A percentile compares a stretch with the other conserved stretches of the same genome.
Evolutionary conservation across 2,888 invertebrate species (phyloP).

Genomic region (Tipula vernalis): DNA sequence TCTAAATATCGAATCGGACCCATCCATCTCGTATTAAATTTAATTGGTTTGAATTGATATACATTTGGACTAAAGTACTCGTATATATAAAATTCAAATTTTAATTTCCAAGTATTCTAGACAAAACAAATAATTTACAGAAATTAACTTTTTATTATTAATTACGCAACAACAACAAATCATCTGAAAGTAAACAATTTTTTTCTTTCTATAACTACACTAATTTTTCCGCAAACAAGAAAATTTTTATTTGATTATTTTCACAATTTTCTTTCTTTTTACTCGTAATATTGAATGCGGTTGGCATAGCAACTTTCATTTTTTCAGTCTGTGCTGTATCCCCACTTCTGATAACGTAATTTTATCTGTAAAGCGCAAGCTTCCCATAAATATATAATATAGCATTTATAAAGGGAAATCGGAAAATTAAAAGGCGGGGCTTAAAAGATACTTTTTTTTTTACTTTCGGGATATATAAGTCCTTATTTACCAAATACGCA

Average conservation of each 20-base stretch:
- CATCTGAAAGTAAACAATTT: not conserved
- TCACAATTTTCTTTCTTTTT: not conserved
- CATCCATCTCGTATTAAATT: too few species aligned
- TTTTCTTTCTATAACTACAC: not conserved
- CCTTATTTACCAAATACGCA: not conserved
- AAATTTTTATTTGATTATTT: not conserved
- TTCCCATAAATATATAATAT: not conserved
- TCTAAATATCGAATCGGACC: too few species aligned
- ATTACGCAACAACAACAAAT: not conserved
- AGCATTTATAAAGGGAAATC: not conserved
- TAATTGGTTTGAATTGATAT: too few species aligned
- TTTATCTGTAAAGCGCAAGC: not conserved
- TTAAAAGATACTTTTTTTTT: not conserved
- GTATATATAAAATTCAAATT: not conserved
- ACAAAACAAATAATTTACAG: not conserved
- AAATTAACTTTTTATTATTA: not conserved
- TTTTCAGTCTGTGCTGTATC: not conserved
- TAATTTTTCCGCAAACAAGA: not conserved
- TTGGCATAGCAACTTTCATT: not conserved
- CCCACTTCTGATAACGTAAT: not conserved
- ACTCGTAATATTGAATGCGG: not conserved
- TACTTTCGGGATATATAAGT: not conserved
- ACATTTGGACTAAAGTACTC: not conserved
- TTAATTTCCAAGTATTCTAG: not conserved
- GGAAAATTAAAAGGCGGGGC: not conserved